Evolutionary conservation across 2,888 invertebrate species (phyloP), one percentile per base, ranked within the genome.

Genomic region (Coenonympha arcania): DNA sequence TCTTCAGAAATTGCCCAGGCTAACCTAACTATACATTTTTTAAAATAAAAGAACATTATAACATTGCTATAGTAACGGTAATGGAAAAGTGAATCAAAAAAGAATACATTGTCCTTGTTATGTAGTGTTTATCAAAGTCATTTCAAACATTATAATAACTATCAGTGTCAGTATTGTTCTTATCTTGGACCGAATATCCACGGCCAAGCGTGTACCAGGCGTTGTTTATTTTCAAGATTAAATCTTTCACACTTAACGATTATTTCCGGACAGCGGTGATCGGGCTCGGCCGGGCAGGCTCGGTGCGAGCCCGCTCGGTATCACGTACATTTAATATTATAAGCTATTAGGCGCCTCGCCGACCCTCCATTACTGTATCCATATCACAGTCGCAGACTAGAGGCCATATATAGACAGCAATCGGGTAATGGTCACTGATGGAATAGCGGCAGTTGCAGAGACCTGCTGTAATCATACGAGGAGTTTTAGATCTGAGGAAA

Each of bases 301-400:
- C 45, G 59, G 57, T 52, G 57, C 55, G 55, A 47, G 54, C 48
- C 54, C 56, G 61, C 59, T 64, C 52, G 58, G 74, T 68, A 78
- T 79, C 83, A 80, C 81, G 84, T 80, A 78, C 79, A 69, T 82
- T 81, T 80, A 76, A 82, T 83, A 83, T 82, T 81, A 79, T 79
- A 80, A 79, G 83, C 82, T 79, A 85, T 85, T 80, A 85, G 80
- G 74, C 76, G 77, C 76, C 76, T 74, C 76, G 72, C 73, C 76
- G 76, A 69, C 69, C 82, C 76, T 74, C 79, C 71, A 84, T 86
- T 86, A 83, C 79, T 79, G 73, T 78, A 79, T 80, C 82, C 82
- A 82, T 84, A 83, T 83, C 82, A 85, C 6, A 39, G 5, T 3
- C 39, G 15, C 15, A 24, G 39, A 39, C 39, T 39, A 24, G 3